Evolutionary conservation across 2,113 vertebrate species (phyloP).

Genomic region (Dipodomys merriami): DNA sequence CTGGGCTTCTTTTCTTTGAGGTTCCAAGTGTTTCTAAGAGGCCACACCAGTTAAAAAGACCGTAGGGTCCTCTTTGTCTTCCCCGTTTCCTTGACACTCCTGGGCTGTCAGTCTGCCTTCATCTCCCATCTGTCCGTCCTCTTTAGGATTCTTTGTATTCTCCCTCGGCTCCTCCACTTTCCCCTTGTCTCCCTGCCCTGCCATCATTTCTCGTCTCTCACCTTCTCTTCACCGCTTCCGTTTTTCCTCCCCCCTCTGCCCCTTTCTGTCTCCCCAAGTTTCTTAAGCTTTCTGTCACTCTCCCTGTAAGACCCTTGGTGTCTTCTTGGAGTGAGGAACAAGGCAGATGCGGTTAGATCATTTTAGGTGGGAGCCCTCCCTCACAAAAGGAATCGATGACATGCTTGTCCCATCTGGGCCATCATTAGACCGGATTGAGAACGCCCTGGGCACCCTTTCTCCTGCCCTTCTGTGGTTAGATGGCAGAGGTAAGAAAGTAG

Average conservation of each 20-base stretch:
- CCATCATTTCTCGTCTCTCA: constrained; percentile 9
- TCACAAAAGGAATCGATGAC: constrained; percentile 11
- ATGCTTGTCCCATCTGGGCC: neutral
- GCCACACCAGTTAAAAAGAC: constrained; percentile 80
- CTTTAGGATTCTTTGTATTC: constrained; percentile 33
- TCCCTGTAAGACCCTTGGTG: constrained; percentile 39
- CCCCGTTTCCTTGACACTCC: constrained; percentile 24
- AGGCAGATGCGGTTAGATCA: neutral
- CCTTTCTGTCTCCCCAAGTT: constrained; percentile 61
- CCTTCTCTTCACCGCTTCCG: constrained; percentile 24
- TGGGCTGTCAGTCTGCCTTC: constrained; percentile 68
- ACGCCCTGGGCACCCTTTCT: neutral
- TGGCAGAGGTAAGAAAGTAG: neutral
- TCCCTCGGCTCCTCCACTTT: constrained; percentile 46
- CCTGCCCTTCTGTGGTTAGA: constrained; percentile 15
- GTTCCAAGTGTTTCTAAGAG: constrained; percentile 45
- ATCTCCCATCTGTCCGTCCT: neutral
- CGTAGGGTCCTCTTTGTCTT: constrained; percentile 76
- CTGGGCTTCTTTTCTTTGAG: constrained; percentile 2
- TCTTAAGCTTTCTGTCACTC: constrained; percentile 31
- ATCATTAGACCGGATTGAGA: neutral
- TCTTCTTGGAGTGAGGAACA: neutral
- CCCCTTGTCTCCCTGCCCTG: constrained; percentile 12
- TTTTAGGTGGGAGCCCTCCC: constrained; percentile 5
- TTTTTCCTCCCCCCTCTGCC: constrained; percentile 12